A percentile compares a stretch with the other conserved stretches of the same genome.
These are phyloP conservation scores for Zoanthus gigantus DNA, from an alignment of 92 coral and sea anemone genomes.

Conservation along the genomic window DNA sequence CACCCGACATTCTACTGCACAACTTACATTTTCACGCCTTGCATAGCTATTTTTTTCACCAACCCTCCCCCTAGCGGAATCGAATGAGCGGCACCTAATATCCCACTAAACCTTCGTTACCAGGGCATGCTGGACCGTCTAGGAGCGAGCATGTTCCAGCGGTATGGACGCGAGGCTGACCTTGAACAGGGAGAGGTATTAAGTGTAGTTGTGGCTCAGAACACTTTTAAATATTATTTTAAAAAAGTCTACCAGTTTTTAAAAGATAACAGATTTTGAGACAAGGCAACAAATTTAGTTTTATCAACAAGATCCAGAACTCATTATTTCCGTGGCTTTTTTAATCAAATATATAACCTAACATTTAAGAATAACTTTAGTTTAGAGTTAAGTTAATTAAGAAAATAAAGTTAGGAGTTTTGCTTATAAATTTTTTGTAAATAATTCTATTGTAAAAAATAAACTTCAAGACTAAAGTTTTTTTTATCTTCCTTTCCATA, in stretches of 20 bases:
- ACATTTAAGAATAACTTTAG: too few species aligned
- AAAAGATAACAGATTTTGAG: not conserved
- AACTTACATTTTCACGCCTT: too few species aligned
- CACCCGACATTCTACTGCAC: too few species aligned
- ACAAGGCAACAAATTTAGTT: not conserved
- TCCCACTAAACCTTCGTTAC: constrained; percentile 41
- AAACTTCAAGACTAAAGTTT: not conserved
- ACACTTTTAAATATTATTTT: too few species aligned
- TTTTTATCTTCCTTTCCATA: not conserved
- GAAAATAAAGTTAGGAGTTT: too few species aligned
- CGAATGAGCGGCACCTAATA: not conserved
- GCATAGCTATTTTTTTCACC: not conserved
- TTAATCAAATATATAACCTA: too few species aligned
- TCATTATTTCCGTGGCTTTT: not conserved
- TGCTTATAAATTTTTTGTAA: too few species aligned
- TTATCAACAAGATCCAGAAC: not conserved
- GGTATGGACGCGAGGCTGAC: constrained; percentile 76
- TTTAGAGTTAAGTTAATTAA: too few species aligned
- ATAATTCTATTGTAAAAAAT: too few species aligned
- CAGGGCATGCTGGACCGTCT: constrained; percentile 91
- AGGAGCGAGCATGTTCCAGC: constrained; percentile 85
- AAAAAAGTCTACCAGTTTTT: not conserved
- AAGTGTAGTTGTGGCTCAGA: too few species aligned
- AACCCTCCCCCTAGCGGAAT: not conserved
- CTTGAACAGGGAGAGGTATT: constrained; percentile 84